Conservation (phyloP, 2,797 vertebrate genomes). For the Argyrosomus regius region DNA sequence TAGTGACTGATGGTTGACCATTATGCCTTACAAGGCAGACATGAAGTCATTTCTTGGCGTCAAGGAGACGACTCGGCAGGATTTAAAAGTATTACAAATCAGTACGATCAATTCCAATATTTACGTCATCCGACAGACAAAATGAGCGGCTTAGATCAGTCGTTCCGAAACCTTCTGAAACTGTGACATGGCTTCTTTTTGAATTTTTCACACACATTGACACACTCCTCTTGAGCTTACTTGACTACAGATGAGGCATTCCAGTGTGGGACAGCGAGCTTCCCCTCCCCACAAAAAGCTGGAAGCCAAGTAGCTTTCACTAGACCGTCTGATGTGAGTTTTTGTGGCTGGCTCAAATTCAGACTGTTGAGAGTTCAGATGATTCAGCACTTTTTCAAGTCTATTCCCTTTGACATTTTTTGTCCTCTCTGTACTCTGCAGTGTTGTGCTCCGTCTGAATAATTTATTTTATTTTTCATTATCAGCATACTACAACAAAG, state of each 20-base stretch:
- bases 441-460: background rate
- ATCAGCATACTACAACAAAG: background rate
- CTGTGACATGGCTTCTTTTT: background rate
- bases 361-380: conserved; percentile 24
- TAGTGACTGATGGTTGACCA: background rate
- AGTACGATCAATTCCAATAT: background rate
- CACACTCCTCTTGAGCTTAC: background rate
- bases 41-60: background rate
- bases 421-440: background rate
- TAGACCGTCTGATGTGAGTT: conserved; percentile 25
- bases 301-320: conserved; percentile 39
- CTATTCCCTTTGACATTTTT: background rate
- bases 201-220: background rate
- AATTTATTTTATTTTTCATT: background rate
- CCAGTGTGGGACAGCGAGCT: conserved; percentile 5
- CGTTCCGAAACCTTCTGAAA: background rate
- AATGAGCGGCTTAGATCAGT: background rate
- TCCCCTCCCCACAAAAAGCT: background rate
- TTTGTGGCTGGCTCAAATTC: conserved; percentile 27
- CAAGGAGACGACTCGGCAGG: too few relatives aligned
- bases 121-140: background rate
- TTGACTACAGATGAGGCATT: conserved; percentile 21
- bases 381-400: conserved; percentile 29
- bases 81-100: background rate
- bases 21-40: background rate